A percentile compares a stretch with the other conserved stretches of the same genome.
Evolutionary conservation across 2,888 invertebrate species (phyloP).

Genomic region (Parnassius orleans): DNA sequence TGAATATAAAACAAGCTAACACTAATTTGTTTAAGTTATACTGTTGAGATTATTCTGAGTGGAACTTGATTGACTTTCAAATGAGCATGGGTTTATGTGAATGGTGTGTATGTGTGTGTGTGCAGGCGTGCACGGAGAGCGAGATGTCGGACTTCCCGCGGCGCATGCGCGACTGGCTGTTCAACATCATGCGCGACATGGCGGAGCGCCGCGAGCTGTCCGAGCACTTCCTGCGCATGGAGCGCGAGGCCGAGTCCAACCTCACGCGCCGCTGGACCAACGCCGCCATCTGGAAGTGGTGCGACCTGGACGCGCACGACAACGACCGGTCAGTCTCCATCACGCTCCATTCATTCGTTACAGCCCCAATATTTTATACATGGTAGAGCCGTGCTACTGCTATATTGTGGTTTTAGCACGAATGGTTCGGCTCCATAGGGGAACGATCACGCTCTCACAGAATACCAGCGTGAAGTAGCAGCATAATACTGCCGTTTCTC

Average conservation of each 20-base stretch:
- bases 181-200: conserved; percentile 97
- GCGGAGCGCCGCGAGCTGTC: conserved; percentile 93
- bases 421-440: too few species aligned
- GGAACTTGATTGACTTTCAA: too few species aligned
- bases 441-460: too few species aligned
- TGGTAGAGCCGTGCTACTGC: too few species aligned
- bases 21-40: too few species aligned
- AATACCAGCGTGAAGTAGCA: too few species aligned
- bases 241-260: conserved; percentile 93
- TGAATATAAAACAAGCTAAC: too few species aligned
- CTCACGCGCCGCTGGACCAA: conserved; percentile 92
- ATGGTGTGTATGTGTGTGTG: neutral
- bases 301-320: conserved; percentile 96
- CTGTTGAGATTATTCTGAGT: too few species aligned
- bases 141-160: conserved; percentile 97
- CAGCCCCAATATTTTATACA: too few species aligned
- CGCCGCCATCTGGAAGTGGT: conserved; percentile 99
- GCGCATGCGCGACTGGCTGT: conserved; percentile 99
- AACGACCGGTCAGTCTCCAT: conserved; percentile 84
- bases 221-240: conserved; percentile 91
- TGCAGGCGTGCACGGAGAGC: conserved; percentile 87
- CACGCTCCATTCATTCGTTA: conserved; percentile 1
- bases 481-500: too few species aligned
- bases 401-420: too few species aligned
- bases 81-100: too few species aligned